Percentiles rank a stretch among this genome's conserved stretches.
phyloP scores from a whole-genome alignment of 2,797 vertebrate species.

The Mormyrus proboscirostris region DNA sequence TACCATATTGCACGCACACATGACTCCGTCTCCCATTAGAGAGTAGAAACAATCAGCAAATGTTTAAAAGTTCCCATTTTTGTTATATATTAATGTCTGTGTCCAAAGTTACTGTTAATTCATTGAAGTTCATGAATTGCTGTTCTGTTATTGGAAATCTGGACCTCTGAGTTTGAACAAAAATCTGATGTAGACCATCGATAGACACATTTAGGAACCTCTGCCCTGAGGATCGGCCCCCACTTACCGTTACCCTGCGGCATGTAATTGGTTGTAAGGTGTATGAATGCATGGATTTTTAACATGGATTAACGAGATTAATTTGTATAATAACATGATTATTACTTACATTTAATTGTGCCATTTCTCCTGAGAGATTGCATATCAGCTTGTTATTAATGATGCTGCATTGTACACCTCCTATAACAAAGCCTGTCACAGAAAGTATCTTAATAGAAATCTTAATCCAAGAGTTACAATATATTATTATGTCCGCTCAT shows the following conservation, averaged over 20 bases:
- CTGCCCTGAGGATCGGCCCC: not conserved
- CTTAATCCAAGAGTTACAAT: not conserved
- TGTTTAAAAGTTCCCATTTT: not conserved
- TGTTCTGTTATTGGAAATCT: not conserved
- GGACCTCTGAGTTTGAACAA: not conserved
- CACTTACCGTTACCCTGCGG: too few relatives aligned
- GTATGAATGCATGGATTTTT: not conserved
- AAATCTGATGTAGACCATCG: not conserved
- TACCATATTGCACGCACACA: not conserved
- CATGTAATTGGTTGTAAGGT: not conserved
- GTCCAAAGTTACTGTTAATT: not conserved
- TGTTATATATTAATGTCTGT: not conserved
- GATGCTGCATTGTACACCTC: not conserved
- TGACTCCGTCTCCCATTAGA: not conserved
- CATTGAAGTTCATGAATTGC: not conserved
- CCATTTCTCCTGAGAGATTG: not conserved
- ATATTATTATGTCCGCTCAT: not conserved
- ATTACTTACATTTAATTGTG: not conserved
- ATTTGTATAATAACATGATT: not conserved
- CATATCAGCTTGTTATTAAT: not conserved
- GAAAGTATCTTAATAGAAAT: conserved; percentile 2
- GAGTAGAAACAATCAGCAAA: not conserved
- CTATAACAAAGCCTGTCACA: not conserved
- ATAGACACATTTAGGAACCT: not conserved
- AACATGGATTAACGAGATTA: conserved; percentile 1